These are phyloP conservation scores for Oreochromis spilurus DNA, from an alignment of 2,113 vertebrate genomes.

Conservation along the genomic window DNA sequence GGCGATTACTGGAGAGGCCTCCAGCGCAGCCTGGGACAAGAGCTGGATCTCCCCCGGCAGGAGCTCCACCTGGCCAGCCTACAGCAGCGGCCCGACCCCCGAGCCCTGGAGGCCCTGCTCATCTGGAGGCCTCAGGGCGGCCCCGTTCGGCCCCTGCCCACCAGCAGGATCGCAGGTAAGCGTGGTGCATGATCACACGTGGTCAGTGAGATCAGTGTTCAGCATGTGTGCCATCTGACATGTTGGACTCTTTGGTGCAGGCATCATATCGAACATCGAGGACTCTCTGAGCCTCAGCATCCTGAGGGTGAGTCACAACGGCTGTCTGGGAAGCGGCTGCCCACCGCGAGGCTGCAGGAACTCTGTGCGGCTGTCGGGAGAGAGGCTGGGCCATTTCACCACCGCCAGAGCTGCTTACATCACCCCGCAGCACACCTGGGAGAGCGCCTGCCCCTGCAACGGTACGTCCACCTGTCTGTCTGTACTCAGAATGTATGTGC, in stretches of 20 bases:
- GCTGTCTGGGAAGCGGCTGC: conserved; percentile 78
- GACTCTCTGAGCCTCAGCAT: conserved; percentile 78
- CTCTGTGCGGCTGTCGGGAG: conserved; percentile 76
- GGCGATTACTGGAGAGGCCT: conserved; percentile 89
- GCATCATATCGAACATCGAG: conserved; percentile 75
- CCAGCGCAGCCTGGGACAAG: conserved; percentile 79
- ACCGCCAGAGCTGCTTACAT: conserved; percentile 86
- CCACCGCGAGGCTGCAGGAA: conserved; percentile 80
- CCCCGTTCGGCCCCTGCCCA: conserved; percentile 55
- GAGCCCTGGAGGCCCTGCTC: conserved; percentile 80
- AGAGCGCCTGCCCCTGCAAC: conserved; percentile 86
- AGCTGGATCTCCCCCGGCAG: conserved; percentile 74
- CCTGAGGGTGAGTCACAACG: conserved; percentile 74
- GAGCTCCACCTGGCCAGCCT: conserved; percentile 89
- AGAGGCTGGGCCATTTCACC: conserved; percentile 78
- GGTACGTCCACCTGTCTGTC: conserved; percentile 67
- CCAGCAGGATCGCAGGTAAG: conserved; percentile 66
- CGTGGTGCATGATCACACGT: background rate
- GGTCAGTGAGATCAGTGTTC: background rate
- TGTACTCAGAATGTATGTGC: background rate
- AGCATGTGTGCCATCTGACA: background rate
- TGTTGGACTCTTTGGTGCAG: background rate
- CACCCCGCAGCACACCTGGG: conserved; percentile 83
- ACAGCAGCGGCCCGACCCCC: conserved; percentile 73
- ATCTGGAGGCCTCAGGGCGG: conserved; percentile 66